These are phyloP conservation scores for Aproaerema taeniolella DNA, from an alignment of 2,888 invertebrate genomes.

Conservation along the genomic window DNA sequence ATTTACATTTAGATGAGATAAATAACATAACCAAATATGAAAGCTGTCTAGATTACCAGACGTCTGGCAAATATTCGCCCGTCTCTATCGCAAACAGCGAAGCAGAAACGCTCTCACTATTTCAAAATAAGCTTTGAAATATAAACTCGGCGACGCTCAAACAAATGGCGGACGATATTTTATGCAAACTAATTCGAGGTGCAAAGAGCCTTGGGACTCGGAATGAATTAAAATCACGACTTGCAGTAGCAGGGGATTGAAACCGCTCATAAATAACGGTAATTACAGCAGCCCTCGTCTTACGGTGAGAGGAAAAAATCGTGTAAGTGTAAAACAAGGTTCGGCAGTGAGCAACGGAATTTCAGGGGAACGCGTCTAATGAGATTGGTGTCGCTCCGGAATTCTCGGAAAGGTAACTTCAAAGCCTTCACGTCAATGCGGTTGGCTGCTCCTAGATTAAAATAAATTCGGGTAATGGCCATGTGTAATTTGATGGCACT, in stretches of 20 bases:
- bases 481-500: conserved; percentile 37
- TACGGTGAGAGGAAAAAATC: conserved; percentile 8
- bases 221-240: conserved; percentile 72
- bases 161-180: conserved; percentile 64
- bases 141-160: conserved; percentile 43
- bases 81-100: conserved; percentile 15
- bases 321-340: conserved; percentile 30
- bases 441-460: conserved; percentile 29
- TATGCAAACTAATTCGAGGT: conserved; percentile 70
- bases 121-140: conserved; percentile 39
- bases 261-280: conserved; percentile 71
- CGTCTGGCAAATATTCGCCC: not conserved
- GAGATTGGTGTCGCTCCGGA: conserved; percentile 34
- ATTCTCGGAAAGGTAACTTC: conserved; percentile 27
- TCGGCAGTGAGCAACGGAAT: conserved; percentile 25
- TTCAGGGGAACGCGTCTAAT: conserved; percentile 36
- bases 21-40: not conserved
- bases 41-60: not conserved
- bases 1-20: not conserved
- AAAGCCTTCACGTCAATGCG: conserved; percentile 25
- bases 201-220: conserved; percentile 60
- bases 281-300: conserved; percentile 43
- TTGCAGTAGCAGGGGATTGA: conserved; percentile 61
- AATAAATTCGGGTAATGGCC: conserved; percentile 17
- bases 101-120: conserved; percentile 16